A percentile compares a stretch with the other conserved stretches of the same genome.
These are phyloP conservation scores for Diorhabda sublineata DNA, from an alignment of 1,140 invertebrate species.

Conservation along the genomic window DNA sequence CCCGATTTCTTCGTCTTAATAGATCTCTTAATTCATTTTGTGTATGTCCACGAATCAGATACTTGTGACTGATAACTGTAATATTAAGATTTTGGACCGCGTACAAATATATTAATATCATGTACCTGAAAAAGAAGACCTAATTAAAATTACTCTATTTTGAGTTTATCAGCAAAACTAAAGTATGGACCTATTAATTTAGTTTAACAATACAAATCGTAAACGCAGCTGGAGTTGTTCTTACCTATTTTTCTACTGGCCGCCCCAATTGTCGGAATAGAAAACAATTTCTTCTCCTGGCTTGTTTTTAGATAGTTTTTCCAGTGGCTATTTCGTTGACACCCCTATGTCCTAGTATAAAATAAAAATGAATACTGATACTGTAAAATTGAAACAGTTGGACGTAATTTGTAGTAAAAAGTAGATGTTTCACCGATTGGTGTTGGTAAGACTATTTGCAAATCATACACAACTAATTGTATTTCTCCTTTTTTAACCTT, in stretches of 20 bases:
- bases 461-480: conserved; percentile 17
- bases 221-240: conserved; percentile 18
- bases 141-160: neutral
- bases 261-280: conserved; percentile 46
- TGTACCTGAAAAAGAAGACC: conserved; percentile 20
- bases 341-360: conserved; percentile 43
- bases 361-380: neutral
- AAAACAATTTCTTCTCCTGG: conserved; percentile 36
- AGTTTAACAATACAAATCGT: neutral
- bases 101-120: conserved; percentile 28
- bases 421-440: conserved; percentile 14
- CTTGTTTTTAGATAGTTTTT: conserved; percentile 26
- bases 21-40: too few species aligned
- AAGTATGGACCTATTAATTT: neutral
- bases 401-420: conserved; percentile 33
- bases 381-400: conserved; percentile 45
- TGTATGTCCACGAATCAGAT: too few species aligned
- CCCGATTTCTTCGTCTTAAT: too few species aligned
- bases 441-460: conserved; percentile 19
- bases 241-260: conserved; percentile 45
- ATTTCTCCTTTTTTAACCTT: conserved; percentile 20
- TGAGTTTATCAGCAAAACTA: conserved; percentile 3
- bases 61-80: too few species aligned
- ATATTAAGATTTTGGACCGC: too few species aligned
- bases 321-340: conserved; percentile 47